Percentiles rank a stretch among this genome's conserved stretches.
Conservation (phyloP, 2,797 vertebrate genomes). For the Chaetophractus vellerosus region DNA sequence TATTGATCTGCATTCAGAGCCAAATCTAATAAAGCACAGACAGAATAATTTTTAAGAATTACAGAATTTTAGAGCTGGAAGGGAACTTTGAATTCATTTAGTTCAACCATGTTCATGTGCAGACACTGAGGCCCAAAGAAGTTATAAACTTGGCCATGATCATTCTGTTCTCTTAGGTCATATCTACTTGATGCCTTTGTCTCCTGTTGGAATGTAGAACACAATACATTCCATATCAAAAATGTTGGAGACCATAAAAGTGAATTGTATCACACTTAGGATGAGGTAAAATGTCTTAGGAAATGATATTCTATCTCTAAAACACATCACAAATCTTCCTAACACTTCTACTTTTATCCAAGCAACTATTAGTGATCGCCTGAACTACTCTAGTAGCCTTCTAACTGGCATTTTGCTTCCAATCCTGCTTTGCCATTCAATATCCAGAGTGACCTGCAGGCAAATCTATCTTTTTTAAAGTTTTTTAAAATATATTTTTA, state of each 20-base stretch:
- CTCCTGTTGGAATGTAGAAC: not conserved
- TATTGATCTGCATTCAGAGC: slow-evolving; percentile 9
- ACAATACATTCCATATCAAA: not conserved
- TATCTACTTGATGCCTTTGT: not conserved
- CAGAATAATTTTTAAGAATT: not conserved
- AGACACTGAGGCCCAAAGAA: not conserved
- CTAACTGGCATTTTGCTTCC: not conserved
- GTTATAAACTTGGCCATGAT: not conserved
- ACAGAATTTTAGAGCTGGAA: slow-evolving; percentile 22
- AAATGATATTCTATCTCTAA: not conserved
- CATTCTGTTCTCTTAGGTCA: slow-evolving; percentile 1
- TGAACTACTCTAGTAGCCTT: not conserved
- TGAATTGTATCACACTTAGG: not conserved
- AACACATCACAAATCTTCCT: not conserved
- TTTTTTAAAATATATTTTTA: too few relatives aligned
- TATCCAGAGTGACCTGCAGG: not conserved
- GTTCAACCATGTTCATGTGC: not conserved
- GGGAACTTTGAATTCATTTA: not conserved
- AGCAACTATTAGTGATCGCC: not conserved
- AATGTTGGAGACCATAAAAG: not conserved
- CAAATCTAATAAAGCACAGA: not conserved
- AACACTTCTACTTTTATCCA: not conserved
- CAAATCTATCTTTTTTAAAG: not conserved
- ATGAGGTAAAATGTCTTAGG: not conserved
- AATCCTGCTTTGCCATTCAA: not conserved